Evolutionary conservation across 2,888 invertebrate species (phyloP).

Genomic region (Hydroisotoma schaefferi): DNA sequence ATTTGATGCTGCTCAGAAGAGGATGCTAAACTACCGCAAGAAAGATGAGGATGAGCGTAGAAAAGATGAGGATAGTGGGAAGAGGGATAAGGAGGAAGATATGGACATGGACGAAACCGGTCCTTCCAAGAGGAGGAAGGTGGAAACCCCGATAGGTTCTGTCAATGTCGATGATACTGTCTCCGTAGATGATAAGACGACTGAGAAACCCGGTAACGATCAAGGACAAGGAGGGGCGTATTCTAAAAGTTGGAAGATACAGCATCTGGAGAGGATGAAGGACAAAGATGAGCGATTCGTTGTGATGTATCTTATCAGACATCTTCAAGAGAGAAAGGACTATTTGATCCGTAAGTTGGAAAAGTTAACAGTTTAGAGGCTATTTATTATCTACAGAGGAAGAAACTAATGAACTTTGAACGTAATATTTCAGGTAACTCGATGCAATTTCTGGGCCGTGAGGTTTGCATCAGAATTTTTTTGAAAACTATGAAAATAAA

Average conservation of each 20-base stretch:
- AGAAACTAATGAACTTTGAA: not conserved
- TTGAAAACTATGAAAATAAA: not conserved
- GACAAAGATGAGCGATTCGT: not conserved
- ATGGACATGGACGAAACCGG: not conserved
- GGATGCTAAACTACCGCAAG: not conserved
- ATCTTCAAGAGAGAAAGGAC: not conserved
- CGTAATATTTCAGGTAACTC: slow-evolving; percentile 2
- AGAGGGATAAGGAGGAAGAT: not conserved
- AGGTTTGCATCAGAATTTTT: not conserved
- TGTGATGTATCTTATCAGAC: too few species aligned
- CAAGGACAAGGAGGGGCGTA: not conserved
- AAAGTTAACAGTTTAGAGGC: too few species aligned
- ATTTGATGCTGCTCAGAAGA: not conserved
- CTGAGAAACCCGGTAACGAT: not conserved
- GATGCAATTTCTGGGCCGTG: not conserved
- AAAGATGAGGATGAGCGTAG: not conserved
- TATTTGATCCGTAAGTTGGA: not conserved
- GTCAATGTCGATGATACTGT: too few species aligned
- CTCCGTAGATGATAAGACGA: not conserved
- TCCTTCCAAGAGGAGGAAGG: not conserved
- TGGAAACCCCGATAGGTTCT: not conserved
- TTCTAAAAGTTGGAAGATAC: too few species aligned
- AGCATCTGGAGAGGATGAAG: too few species aligned
- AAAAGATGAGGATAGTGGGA: not conserved
- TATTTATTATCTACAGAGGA: too few species aligned